Conservation (phyloP, 2,797 vertebrate species). For the Lates japonicus region DNA sequence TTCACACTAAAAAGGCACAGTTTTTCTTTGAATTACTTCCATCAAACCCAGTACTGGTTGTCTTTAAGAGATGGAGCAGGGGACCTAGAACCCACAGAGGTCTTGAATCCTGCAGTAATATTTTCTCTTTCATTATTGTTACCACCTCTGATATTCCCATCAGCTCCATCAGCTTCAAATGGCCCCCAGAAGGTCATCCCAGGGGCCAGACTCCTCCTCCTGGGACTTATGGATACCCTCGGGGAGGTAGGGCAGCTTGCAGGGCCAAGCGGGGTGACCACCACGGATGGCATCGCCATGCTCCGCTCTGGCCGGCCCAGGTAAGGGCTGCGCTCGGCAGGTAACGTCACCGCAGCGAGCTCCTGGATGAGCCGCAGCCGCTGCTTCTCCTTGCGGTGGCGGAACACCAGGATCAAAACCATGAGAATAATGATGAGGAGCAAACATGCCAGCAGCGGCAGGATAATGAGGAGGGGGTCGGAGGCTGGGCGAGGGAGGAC, state of each 20-base stretch:
- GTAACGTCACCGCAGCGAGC: constrained; percentile 62
- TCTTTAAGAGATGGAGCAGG: constrained; percentile 86
- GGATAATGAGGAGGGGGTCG: constrained; percentile 86
- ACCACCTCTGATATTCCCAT: constrained; percentile 18
- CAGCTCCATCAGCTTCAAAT: constrained; percentile 78
- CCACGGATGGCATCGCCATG: constrained; percentile 86
- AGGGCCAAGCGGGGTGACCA: constrained; percentile 88
- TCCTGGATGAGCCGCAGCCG: constrained; percentile 74
- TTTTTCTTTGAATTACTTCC: constrained; percentile 30
- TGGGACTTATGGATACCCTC: constrained; percentile 56
- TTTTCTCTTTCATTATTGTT: constrained; percentile 31
- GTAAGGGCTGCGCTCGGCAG: constrained; percentile 69
- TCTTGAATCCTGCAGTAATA: constrained; percentile 42
- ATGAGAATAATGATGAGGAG: constrained; percentile 85
- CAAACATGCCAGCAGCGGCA: constrained; percentile 86
- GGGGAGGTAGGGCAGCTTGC: constrained; percentile 72
- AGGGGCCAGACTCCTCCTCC: constrained; percentile 71
- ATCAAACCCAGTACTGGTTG: constrained; percentile 93
- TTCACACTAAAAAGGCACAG: constrained; percentile 66
- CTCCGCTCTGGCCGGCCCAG: constrained; percentile 82
- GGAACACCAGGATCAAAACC: constrained; percentile 86
- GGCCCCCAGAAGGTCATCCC: constrained; percentile 86
- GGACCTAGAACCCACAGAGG: constrained; percentile 73
- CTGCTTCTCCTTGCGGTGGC: constrained; percentile 86
- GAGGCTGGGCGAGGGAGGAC: constrained; percentile 80